These are phyloP conservation scores for Uloborus plumipes DNA, from an alignment of 2,888 invertebrate genomes.

Conservation along the genomic window DNA sequence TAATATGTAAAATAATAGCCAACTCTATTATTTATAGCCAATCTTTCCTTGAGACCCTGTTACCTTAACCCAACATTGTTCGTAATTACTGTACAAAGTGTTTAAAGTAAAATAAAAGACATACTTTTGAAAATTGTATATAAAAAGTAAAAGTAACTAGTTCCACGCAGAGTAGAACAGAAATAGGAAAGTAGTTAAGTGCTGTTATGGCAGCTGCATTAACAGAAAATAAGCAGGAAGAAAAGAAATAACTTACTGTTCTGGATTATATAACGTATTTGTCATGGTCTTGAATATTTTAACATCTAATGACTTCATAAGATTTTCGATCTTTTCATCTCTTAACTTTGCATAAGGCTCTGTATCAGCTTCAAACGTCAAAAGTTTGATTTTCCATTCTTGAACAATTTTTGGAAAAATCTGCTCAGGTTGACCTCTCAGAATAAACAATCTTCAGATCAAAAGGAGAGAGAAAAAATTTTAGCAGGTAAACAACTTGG, in stretches of 20 bases:
- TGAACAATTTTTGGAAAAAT: slow-evolving; percentile 79
- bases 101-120: too few species aligned
- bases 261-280: slow-evolving; percentile 86
- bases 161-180: too few species aligned
- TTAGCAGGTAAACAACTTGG: not conserved
- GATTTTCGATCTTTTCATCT: slow-evolving; percentile 84
- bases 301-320: slow-evolving; percentile 85
- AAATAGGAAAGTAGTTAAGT: too few species aligned
- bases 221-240: not conserved
- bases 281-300: slow-evolving; percentile 81
- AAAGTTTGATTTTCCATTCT: slow-evolving; percentile 86
- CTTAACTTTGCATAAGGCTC: slow-evolving; percentile 88
- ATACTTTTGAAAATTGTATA: too few species aligned
- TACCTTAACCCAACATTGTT: too few species aligned
- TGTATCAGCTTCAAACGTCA: slow-evolving; percentile 91
- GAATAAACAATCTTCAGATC: slow-evolving; percentile 83
- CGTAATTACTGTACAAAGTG: too few species aligned
- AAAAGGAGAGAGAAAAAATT: not conserved
- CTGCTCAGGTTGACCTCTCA: slow-evolving; percentile 89
- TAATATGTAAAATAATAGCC: too few species aligned
- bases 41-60: too few species aligned
- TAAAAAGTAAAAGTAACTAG: too few species aligned
- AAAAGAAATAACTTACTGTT: slow-evolving; percentile 75
- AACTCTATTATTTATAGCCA: too few species aligned
- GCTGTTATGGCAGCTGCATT: too few species aligned